phyloP scores from a whole-genome alignment of 2,113 vertebrate genomes.

The Herpailurus yagouaroundi region DNA sequence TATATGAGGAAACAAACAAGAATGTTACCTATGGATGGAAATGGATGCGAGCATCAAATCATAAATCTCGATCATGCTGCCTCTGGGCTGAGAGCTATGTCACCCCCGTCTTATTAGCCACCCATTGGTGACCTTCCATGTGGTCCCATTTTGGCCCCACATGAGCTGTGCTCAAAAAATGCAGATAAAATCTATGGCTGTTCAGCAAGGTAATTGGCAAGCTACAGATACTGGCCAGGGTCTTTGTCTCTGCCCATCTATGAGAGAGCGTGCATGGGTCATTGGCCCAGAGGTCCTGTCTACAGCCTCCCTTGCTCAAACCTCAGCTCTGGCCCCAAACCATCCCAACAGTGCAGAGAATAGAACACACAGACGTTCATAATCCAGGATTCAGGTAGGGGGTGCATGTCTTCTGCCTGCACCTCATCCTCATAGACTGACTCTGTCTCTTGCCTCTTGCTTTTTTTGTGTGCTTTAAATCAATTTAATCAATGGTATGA shows the following conservation, averaged over 20 bases:
- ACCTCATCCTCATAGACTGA: background rate
- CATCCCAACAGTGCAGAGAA: background rate
- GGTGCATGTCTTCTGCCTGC: too few species aligned
- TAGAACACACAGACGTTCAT: background rate
- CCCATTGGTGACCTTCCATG: background rate
- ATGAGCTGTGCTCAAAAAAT: background rate
- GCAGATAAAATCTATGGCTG: background rate
- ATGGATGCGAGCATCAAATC: background rate
- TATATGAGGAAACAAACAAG: background rate
- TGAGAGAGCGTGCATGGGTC: background rate
- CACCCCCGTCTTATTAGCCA: background rate
- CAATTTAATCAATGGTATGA: background rate
- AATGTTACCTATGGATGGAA: background rate
- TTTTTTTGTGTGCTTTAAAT: slow-evolving; percentile 3
- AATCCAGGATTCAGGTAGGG: background rate
- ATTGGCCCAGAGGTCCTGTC: background rate
- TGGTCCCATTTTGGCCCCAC: background rate
- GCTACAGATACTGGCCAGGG: background rate
- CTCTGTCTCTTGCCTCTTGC: background rate
- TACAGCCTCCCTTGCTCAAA: background rate
- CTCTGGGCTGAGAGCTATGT: background rate
- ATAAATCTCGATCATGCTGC: background rate
- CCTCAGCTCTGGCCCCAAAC: background rate
- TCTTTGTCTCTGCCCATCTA: background rate
- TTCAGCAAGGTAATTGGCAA: background rate